Evolutionary conservation across 1,140 invertebrate genomes (phyloP).

Genomic region (Pteromalus puparum): DNA sequence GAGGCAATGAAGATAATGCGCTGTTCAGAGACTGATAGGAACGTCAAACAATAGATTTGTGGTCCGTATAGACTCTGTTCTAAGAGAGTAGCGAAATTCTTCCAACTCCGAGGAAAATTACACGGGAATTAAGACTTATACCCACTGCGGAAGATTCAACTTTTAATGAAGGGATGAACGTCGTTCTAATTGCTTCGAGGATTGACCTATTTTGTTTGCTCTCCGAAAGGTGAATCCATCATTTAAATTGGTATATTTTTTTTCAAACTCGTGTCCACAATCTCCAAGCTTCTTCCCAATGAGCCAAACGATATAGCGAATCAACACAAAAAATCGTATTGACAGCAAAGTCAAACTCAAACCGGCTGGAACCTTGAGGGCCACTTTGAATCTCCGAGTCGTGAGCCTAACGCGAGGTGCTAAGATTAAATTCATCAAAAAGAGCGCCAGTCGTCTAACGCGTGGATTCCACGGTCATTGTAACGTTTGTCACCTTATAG

Average conservation of each 20-base stretch:
- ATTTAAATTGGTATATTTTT: too few species aligned
- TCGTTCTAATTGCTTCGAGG: not conserved
- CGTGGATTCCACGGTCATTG: not conserved
- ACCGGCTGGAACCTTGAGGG: not conserved
- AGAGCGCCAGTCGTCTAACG: not conserved
- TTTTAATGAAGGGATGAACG: conserved; percentile 5
- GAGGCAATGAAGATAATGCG: too few species aligned
- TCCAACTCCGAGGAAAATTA: conserved; percentile 10
- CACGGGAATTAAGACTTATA: not conserved
- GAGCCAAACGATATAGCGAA: not conserved
- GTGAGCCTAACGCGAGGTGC: not conserved
- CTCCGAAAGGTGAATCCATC: not conserved
- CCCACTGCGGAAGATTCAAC: not conserved
- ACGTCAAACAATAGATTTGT: conserved; percentile 8
- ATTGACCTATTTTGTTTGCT: not conserved
- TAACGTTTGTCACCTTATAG: not conserved
- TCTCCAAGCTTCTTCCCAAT: not conserved
- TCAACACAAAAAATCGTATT: conserved; percentile 13
- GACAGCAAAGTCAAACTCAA: conserved; percentile 12
- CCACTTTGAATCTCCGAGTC: not conserved
- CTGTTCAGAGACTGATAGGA: not conserved
- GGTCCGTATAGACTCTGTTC: not conserved
- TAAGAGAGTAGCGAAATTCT: not conserved
- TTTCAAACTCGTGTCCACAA: too few species aligned
- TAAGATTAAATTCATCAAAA: conserved; percentile 8